Evolutionary conservation across 2,113 vertebrate genomes (phyloP).

Genomic region (Tangachromis dhanisi): DNA sequence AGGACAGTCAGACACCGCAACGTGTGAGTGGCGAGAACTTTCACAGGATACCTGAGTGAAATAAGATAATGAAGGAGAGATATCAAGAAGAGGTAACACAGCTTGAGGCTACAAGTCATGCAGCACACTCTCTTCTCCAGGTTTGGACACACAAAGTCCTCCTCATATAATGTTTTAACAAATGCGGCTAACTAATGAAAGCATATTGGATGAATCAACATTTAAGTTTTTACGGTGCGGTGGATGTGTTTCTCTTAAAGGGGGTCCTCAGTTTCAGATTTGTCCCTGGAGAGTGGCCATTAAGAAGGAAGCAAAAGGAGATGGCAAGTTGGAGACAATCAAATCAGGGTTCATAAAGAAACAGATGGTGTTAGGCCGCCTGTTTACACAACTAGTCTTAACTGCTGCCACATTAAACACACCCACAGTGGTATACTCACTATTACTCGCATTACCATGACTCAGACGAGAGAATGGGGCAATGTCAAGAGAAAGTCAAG

Average conservation of each 20-base stretch:
- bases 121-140: not conserved
- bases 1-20: not conserved
- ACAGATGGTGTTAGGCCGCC: slow-evolving; percentile 32
- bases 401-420: slow-evolving; percentile 34
- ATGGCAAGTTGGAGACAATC: slow-evolving; percentile 9
- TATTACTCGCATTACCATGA: slow-evolving; percentile 21
- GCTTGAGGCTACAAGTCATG: not conserved
- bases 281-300: slow-evolving; percentile 5
- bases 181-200: not conserved
- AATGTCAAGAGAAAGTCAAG: slow-evolving; percentile 58
- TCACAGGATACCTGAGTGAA: slow-evolving; percentile 18
- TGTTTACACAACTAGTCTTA: slow-evolving; percentile 42
- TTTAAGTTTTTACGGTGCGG: slow-evolving; percentile 17
- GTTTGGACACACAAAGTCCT: not conserved
- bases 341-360: slow-evolving; percentile 33
- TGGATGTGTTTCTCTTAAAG: slow-evolving; percentile 8
- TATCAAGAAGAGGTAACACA: not conserved
- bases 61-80: not conserved
- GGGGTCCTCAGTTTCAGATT: not conserved
- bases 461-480: slow-evolving; percentile 23
- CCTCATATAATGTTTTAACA: not conserved
- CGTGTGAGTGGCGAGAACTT: not conserved
- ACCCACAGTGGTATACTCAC: slow-evolving; percentile 9
- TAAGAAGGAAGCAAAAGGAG: not conserved
- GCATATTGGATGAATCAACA: not conserved